phyloP scores from a whole-genome alignment of 2,888 invertebrate genomes.

The Coleophora flavipennella region DNA sequence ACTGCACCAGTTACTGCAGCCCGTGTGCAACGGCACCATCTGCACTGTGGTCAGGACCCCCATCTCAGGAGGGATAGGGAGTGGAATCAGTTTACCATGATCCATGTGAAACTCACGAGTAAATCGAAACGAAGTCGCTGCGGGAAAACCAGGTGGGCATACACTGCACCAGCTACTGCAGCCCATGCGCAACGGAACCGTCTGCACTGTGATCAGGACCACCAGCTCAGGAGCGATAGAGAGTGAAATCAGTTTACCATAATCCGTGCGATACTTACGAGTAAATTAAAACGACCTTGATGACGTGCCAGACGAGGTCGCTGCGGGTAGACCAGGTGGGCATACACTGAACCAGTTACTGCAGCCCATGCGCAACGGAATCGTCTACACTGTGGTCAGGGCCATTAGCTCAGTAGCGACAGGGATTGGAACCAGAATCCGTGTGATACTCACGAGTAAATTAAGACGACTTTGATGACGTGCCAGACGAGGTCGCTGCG shows the following conservation, averaged over 20 bases:
- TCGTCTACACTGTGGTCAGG: conserved; percentile 68
- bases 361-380: conserved; percentile 62
- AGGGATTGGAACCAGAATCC: too few relatives aligned
- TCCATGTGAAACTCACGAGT: too few relatives aligned
- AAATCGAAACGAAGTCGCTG: too few relatives aligned
- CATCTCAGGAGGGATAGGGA: conserved; percentile 84
- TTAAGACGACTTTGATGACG: conserved; percentile 76
- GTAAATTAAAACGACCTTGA: conserved; percentile 83
- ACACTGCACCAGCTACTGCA: too few relatives aligned
- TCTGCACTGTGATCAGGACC: too few relatives aligned
- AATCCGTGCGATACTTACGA: conserved; percentile 70
- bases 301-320: conserved; percentile 78
- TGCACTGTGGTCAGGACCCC: conserved; percentile 75
- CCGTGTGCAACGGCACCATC: conserved; percentile 56
- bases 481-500: too few relatives aligned
- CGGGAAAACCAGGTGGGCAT: too few relatives aligned
- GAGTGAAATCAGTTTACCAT: too few relatives aligned
- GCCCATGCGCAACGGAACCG: too few relatives aligned
- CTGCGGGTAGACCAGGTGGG: conserved; percentile 77
- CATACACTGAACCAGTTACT: conserved; percentile 78
- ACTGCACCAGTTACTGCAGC: conserved; percentile 77
- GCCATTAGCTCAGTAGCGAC: conserved; percentile 84
- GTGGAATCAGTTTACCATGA: too few relatives aligned
- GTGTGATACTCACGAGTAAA: too few relatives aligned
- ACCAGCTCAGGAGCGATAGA: too few relatives aligned